Conservation (phyloP, 2,113 vertebrate genomes). For the Cepphus grylle region DNA sequence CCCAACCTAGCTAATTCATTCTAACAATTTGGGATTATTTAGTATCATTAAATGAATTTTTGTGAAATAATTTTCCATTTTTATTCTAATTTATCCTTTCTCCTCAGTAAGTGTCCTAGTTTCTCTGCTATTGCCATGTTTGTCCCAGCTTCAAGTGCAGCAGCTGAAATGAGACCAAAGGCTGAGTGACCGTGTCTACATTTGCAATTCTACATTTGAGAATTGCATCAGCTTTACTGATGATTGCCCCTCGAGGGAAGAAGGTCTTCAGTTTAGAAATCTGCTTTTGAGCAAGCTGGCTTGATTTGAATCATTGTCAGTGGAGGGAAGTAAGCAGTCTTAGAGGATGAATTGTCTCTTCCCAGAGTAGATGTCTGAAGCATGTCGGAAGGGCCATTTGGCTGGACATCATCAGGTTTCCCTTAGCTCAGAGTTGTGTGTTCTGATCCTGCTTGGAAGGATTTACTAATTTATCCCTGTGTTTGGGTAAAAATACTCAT, state of each 20-base stretch:
- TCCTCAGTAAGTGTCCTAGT: background rate
- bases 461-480: background rate
- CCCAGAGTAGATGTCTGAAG: background rate
- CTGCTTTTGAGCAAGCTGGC: background rate
- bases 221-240: background rate
- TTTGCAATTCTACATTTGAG: background rate
- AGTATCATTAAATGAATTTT: background rate
- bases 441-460: background rate
- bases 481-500: background rate
- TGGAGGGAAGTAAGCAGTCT: background rate
- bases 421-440: background rate
- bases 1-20: background rate
- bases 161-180: background rate
- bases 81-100: background rate
- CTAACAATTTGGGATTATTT: background rate
- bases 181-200: background rate
- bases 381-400: rapidly evolving
- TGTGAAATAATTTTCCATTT: background rate
- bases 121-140: background rate
- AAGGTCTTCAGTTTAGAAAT: background rate
- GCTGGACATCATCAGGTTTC: background rate
- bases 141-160: background rate
- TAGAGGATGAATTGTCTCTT: background rate
- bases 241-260: background rate
- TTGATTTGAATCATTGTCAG: background rate